Evolutionary conservation across 2,888 invertebrate species (phyloP).

Genomic region (Osmoderma eremita): DNA sequence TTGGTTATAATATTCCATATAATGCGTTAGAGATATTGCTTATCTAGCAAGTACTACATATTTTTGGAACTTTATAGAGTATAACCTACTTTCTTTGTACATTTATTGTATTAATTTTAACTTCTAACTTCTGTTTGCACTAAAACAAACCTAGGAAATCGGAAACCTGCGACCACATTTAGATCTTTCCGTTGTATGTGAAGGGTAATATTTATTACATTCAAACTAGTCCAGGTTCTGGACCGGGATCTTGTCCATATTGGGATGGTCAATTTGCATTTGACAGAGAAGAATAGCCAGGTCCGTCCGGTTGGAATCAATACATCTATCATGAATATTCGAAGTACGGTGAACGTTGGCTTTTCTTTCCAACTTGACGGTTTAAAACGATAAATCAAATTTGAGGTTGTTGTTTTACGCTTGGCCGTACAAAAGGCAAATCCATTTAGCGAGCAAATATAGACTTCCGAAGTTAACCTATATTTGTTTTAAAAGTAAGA

Average conservation of each 20-base stretch:
- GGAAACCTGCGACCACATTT: not conserved
- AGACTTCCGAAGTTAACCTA: not conserved
- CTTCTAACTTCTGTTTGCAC: too few species aligned
- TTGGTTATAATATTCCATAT: too few species aligned
- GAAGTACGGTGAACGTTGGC: not conserved
- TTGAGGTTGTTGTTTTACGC: not conserved
- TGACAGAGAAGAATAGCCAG: slow-evolving; percentile 15
- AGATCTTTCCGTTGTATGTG: slow-evolving; percentile 1
- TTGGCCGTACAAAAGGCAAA: not conserved
- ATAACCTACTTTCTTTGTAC: too few species aligned
- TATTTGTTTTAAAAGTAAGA: not conserved
- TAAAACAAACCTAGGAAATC: not conserved
- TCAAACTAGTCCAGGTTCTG: not conserved
- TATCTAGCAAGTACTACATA: too few species aligned
- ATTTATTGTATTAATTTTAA: too few species aligned
- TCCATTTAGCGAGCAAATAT: not conserved
- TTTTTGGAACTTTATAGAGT: too few species aligned
- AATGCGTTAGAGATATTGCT: too few species aligned
- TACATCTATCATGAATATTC: slow-evolving; percentile 10
- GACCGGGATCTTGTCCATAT: not conserved
- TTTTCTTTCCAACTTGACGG: not conserved
- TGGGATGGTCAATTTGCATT: slow-evolving; percentile 15
- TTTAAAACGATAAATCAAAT: not conserved
- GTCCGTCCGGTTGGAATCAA: slow-evolving; percentile 19
- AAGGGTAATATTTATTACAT: slow-evolving; percentile 13